Evolutionary conservation across 2,888 invertebrate genomes (phyloP).

Genomic region (Graphium colonna): DNA sequence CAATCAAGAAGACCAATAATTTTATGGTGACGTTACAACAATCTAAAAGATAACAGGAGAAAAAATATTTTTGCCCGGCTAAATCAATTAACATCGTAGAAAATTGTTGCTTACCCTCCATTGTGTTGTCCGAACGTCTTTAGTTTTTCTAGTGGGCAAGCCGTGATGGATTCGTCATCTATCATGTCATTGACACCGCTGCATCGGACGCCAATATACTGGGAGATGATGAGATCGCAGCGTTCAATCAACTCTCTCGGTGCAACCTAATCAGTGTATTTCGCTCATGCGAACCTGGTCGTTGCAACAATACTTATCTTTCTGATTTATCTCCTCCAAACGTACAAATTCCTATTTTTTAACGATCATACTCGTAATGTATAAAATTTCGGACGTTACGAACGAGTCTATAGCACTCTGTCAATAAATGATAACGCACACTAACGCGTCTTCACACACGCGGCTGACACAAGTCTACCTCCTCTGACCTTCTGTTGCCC

Average conservation of each 20-base stretch:
- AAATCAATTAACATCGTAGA: not conserved
- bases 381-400: conserved; percentile 5
- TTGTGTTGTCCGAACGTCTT: not conserved
- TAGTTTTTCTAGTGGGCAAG: conserved; percentile 14
- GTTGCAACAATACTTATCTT: conserved; percentile 1
- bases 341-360: not conserved
- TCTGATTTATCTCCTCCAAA: too few species aligned
- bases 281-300: conserved; percentile 24
- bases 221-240: conserved; percentile 63
- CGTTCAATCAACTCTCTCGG: conserved; percentile 65
- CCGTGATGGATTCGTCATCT: conserved; percentile 59
- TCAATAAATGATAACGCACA: conserved; percentile 48
- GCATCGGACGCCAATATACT: conserved; percentile 62
- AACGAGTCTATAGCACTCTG: conserved; percentile 28
- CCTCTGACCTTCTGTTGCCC: conserved; percentile 46
- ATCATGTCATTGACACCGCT: conserved; percentile 73
- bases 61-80: not conserved
- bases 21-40: not conserved
- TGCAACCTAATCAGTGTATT: conserved; percentile 64
- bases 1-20: too few species aligned
- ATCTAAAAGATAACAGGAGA: not conserved
- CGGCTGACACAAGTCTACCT: conserved; percentile 35
- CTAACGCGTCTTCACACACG: conserved; percentile 38
- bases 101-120: not conserved
- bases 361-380: not conserved